These are phyloP conservation scores for Drosophila multiciliata DNA, from an alignment of 2,888 invertebrate species.

Conservation along the genomic window DNA sequence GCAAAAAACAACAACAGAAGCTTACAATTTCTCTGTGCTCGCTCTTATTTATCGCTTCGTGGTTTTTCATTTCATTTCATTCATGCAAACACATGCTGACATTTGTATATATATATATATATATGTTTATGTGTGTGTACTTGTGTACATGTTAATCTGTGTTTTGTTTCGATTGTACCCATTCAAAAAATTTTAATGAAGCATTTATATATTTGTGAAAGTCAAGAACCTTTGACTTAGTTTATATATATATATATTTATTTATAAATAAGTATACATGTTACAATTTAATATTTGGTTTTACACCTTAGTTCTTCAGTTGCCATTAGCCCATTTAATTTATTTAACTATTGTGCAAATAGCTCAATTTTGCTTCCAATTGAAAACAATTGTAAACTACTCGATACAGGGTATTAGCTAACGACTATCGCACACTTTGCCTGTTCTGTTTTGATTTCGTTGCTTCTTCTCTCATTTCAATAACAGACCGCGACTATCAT, in stretches of 20 bases:
- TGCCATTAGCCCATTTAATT: neutral
- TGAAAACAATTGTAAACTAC: neutral
- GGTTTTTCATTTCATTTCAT: conserved; percentile 43
- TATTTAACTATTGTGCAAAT: neutral
- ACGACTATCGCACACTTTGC: neutral
- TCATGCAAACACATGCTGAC: conserved; percentile 7
- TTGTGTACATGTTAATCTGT: conserved; percentile 35
- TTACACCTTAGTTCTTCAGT: neutral
- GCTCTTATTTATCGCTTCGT: conserved; percentile 28
- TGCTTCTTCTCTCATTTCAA: conserved; percentile 61
- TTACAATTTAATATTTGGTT: neutral
- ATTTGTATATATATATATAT: neutral
- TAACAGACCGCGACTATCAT: conserved; percentile 42
- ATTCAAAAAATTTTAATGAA: neutral
- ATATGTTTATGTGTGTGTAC: conserved; percentile 3
- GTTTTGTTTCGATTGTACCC: conserved; percentile 35
- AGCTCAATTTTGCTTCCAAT: neutral
- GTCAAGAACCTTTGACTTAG: neutral
- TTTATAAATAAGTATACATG: neutral
- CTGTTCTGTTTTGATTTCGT: conserved; percentile 67
- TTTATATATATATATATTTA: neutral
- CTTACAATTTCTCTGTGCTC: conserved; percentile 17
- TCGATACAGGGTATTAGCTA: conserved; percentile 4
- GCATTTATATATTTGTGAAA: neutral
- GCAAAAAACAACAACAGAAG: conserved; percentile 13